These are phyloP conservation scores for Lycia hirtaria DNA, from an alignment of 2,888 invertebrate species.

Conservation along the genomic window DNA sequence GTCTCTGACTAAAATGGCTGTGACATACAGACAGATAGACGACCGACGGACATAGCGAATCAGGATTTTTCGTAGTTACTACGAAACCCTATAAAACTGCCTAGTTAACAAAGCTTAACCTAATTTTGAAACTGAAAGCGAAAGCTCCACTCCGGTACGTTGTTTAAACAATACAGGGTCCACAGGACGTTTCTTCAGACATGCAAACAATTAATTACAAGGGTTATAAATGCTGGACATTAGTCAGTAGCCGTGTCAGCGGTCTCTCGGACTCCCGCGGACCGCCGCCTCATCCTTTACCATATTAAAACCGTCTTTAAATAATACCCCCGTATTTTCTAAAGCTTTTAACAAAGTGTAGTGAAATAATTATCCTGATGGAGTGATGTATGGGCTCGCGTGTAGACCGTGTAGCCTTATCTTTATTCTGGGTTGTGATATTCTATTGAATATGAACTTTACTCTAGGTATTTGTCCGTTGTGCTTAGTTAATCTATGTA, in stretches of 20 bases:
- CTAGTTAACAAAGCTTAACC: slow-evolving; percentile 29
- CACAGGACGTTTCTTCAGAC: slow-evolving; percentile 77
- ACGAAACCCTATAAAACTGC: too few relatives aligned
- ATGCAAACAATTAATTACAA: slow-evolving; percentile 85
- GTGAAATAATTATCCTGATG: slow-evolving; percentile 25
- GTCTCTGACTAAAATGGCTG: too few relatives aligned
- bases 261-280: slow-evolving; percentile 59
- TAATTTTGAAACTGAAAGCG: slow-evolving; percentile 20
- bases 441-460: slow-evolving; percentile 8
- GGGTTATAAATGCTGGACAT: slow-evolving; percentile 83
- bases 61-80: too few relatives aligned
- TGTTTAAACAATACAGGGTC: slow-evolving; percentile 73
- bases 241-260: slow-evolving; percentile 77
- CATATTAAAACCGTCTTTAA: slow-evolving; percentile 45
- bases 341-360: slow-evolving; percentile 31
- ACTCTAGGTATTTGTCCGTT: too few relatives aligned
- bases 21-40: too few relatives aligned
- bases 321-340: slow-evolving; percentile 30
- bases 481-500: too few relatives aligned
- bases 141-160: slow-evolving; percentile 50
- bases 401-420: not conserved
- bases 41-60: too few relatives aligned
- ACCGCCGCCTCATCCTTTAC: slow-evolving; percentile 48
- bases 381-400: slow-evolving; percentile 15
- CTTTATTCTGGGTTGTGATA: slow-evolving; percentile 1